These are phyloP conservation scores for Sepiola atlantica DNA, from an alignment of 2,888 invertebrate species.

Conservation along the genomic window DNA sequence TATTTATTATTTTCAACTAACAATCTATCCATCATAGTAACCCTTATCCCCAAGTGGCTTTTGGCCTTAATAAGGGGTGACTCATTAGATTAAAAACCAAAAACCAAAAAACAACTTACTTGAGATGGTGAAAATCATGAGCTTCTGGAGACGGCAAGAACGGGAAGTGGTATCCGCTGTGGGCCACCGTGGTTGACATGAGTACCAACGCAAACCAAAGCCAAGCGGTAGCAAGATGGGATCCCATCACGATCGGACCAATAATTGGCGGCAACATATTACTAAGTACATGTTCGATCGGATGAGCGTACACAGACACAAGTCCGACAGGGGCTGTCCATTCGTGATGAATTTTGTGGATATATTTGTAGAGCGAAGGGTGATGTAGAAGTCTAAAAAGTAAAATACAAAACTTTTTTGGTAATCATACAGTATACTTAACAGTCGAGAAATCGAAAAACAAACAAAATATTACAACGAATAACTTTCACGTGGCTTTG, in stretches of 20 bases:
- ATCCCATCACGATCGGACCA: constrained; percentile 80
- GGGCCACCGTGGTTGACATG: constrained; percentile 85
- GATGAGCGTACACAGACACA: constrained; percentile 87
- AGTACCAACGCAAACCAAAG: constrained; percentile 87
- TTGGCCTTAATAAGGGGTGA: too few relatives aligned
- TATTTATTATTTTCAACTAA: too few relatives aligned
- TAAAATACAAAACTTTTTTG: background rate
- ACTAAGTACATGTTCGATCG: constrained; percentile 83
- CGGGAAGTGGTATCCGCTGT: constrained; percentile 89
- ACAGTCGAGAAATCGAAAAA: background rate
- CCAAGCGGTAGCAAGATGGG: constrained; percentile 77
- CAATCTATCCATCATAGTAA: too few relatives aligned
- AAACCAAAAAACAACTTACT: too few relatives aligned
- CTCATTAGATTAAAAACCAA: too few relatives aligned
- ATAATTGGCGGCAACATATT: constrained; percentile 85
- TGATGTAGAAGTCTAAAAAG: constrained; percentile 82
- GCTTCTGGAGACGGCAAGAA: constrained; percentile 89
- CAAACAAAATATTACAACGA: too few relatives aligned
- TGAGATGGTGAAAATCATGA: constrained; percentile 90
- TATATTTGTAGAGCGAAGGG: constrained; percentile 84
- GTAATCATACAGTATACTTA: background rate
- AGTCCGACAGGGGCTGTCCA: constrained; percentile 92
- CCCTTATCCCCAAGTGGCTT: too few relatives aligned
- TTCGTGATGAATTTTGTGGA: constrained; percentile 90
- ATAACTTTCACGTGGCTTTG: too few relatives aligned